Base-by-base conservation (phyloP, 2,888 invertebrate species). In the Strigamia transsilvanica region DNA sequence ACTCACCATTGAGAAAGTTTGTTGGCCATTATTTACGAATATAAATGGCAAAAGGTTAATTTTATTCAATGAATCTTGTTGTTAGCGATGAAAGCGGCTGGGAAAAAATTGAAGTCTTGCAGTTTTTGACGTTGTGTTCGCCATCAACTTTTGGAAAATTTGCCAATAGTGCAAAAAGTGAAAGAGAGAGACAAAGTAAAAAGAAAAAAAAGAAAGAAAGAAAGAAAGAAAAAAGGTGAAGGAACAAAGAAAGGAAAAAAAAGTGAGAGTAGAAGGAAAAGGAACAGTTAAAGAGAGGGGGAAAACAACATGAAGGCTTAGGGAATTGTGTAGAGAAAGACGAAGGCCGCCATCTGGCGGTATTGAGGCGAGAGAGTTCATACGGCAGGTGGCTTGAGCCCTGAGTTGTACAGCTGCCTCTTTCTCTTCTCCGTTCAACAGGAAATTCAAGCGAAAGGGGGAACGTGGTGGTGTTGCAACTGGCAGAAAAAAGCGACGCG, bases 301-400 rank as follows among this genome's bases (percentile, higher is more conserved):
- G 23, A 61, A 61, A 61, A 61, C 18, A 61, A 61, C 61, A 61
- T 61, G 61, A 61, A 61, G 61, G 61, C 61, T 61, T 61, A 61
- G 61, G 61, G 61, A 61, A 61, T 61, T 61, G 61, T 61, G 61
- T 61, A 61, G 61, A 61, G 61, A 61, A 61, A 61, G 61, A 61
- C 61, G 61, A 61, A 61, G 61, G 61, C 61, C 61, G 61, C 61
- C 61, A 61, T 61, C 61, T 61, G 61, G 61, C 23, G 61, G 61
- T 61, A 61, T 61, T 61, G 61, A 61, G 61, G 61, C 61, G 61
- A 61, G 61, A 61, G 61, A 61, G 61, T 61, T 61, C 61, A 61
- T 61, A 61, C 18, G 61, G 61, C 61, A 61, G 61, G 61, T 61
- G 61, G 61, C 61, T 61, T 61, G 61, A 61, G 61, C 61, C 61